A percentile compares a stretch with the other conserved stretches of the same genome.
phyloP scores from a whole-genome alignment of 2,113 vertebrate genomes.

The Heterotilapia buettikoferi region DNA sequence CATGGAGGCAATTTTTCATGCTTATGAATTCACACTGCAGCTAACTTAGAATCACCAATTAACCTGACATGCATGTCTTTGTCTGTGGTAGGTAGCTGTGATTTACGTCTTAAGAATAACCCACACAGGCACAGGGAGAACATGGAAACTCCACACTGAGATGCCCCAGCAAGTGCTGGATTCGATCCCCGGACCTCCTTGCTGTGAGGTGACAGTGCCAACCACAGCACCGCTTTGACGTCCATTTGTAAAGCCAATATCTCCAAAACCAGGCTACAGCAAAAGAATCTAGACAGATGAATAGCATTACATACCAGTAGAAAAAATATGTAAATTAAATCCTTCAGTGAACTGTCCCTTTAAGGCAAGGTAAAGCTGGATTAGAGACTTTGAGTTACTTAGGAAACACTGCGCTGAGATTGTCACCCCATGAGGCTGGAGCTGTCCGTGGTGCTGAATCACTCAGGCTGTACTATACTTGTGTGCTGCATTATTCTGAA shows the following conservation, averaged over 20 bases:
- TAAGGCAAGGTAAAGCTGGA: not conserved
- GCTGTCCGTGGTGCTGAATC: constrained; percentile 46
- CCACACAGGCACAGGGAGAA: not conserved
- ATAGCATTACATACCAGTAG: not conserved
- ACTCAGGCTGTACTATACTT: not conserved
- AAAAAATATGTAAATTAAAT: not conserved
- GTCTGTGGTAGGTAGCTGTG: not conserved
- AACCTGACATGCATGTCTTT: not conserved
- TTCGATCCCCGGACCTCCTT: not conserved
- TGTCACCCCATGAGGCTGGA: not conserved
- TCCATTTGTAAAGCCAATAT: not conserved
- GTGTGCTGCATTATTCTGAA: not conserved
- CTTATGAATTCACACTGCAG: not conserved
- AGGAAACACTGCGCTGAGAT: not conserved
- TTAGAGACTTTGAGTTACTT: not conserved
- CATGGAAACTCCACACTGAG: not conserved
- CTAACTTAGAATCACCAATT: not conserved
- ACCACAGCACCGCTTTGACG: not conserved
- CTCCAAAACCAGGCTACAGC: not conserved
- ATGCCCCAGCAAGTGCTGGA: not conserved
- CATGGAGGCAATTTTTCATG: not conserved
- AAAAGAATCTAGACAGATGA: not conserved
- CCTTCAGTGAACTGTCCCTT: not conserved
- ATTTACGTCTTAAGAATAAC: not conserved
- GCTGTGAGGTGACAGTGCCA: not conserved